These are phyloP conservation scores for Podocnemis expansa DNA, from an alignment of 2,113 vertebrate species.

Conservation along the genomic window DNA sequence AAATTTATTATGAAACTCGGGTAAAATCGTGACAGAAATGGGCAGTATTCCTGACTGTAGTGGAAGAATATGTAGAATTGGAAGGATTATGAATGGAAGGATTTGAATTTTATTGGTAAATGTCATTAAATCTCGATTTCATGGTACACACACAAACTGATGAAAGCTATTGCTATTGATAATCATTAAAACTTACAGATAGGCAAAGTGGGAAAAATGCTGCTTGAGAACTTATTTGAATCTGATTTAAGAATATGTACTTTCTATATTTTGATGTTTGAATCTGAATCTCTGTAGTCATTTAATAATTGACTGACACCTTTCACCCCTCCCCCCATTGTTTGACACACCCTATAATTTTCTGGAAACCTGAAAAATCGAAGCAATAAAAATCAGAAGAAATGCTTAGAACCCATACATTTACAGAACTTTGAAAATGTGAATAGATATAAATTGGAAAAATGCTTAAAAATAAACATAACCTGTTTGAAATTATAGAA, in stretches of 20 bases:
- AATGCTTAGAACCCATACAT: background rate
- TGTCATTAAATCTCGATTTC: background rate
- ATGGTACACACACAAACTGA: background rate
- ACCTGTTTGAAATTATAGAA: background rate
- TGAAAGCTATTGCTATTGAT: background rate
- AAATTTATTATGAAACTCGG: conserved; percentile 70
- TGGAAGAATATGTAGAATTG: conserved; percentile 25
- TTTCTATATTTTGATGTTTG: background rate
- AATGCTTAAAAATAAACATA: background rate
- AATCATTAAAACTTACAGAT: background rate
- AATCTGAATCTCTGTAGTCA: background rate
- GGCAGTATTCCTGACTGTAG: conserved; percentile 79
- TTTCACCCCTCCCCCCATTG: background rate
- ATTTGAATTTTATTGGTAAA: background rate
- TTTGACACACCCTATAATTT: background rate
- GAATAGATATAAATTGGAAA: background rate
- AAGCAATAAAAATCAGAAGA: background rate
- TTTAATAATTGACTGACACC: background rate
- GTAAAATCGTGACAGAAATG: conserved; percentile 80
- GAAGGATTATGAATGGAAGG: background rate
- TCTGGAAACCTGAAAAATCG: background rate
- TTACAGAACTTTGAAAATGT: background rate
- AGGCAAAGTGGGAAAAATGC: background rate
- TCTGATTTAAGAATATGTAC: background rate
- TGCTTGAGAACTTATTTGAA: background rate